Conservation (phyloP, 2,888 invertebrate genomes). For the Epinotia nisella region DNA sequence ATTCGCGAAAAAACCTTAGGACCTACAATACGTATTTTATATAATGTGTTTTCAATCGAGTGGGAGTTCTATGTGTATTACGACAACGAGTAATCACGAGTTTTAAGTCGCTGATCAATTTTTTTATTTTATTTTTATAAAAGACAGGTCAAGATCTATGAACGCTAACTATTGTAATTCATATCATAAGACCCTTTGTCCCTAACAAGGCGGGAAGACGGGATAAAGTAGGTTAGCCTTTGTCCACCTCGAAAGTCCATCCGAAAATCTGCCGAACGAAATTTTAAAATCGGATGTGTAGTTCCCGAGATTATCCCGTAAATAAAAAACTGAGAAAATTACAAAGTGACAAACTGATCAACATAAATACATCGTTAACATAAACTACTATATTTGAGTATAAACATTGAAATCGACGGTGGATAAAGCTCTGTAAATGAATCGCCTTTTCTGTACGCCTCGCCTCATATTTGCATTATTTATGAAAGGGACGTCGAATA, state of each 20-base stretch:
- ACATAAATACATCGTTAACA: background rate
- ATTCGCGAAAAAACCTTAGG: too few relatives aligned
- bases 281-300: too few relatives aligned
- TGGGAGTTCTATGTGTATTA: background rate
- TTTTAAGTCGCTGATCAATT: background rate
- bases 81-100: too few relatives aligned
- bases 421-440: constrained; percentile 11
- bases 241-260: too few relatives aligned
- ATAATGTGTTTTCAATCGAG: background rate
- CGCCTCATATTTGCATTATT: constrained; percentile 61
- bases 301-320: too few relatives aligned
- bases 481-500: constrained; percentile 71
- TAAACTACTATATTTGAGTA: background rate
- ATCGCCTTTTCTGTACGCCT: constrained; percentile 26
- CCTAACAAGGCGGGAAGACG: too few relatives aligned
- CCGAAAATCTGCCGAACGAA: too few relatives aligned
- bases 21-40: too few relatives aligned
- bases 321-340: too few relatives aligned
- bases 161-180: background rate
- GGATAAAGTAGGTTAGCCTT: too few relatives aligned
- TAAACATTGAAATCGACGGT: background rate
- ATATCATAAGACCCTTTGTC: background rate
- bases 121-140: background rate
- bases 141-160: background rate
- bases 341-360: too few relatives aligned